These are phyloP conservation scores for Drosophila baimaii DNA, from an alignment of 1,140 invertebrate genomes.

Conservation along the genomic window DNA sequence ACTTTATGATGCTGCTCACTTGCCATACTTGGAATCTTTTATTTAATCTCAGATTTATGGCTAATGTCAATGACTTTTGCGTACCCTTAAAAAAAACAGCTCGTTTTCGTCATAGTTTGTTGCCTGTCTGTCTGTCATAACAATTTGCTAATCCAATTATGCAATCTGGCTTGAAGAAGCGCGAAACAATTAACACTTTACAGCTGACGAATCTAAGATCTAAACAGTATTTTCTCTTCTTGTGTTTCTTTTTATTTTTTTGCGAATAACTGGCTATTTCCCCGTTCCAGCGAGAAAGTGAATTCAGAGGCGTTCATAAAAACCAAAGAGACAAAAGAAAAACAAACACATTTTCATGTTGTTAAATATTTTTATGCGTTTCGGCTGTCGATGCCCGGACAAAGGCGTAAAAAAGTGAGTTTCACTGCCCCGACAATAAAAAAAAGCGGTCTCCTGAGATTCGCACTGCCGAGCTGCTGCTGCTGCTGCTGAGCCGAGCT, in stretches of 20 bases:
- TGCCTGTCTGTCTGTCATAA: constrained; percentile 30
- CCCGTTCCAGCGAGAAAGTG: constrained; percentile 50
- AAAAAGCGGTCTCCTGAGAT: too few species aligned
- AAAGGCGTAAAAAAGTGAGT: constrained; percentile 37
- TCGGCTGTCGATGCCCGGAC: constrained; percentile 40
- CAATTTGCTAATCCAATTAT: constrained; percentile 42
- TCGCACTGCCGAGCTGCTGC: too few species aligned
- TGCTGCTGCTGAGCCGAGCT: too few species aligned
- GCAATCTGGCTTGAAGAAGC: constrained; percentile 22
- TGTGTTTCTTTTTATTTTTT: constrained; percentile 1
- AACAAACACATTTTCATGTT: constrained; percentile 39
- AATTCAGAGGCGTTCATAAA: constrained; percentile 38
- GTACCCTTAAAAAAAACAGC: not conserved
- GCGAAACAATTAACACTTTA: constrained; percentile 58
- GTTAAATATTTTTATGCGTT: constrained; percentile 43
- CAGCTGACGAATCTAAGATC: constrained; percentile 32
- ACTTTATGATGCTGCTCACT: constrained; percentile 5
- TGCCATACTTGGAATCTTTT: constrained; percentile 3
- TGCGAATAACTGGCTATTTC: constrained; percentile 34
- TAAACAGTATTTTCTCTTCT: constrained; percentile 9
- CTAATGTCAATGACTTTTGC: constrained; percentile 24
- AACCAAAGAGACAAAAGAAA: constrained; percentile 12
- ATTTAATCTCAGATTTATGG: not conserved
- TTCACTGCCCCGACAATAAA: constrained; percentile 40
- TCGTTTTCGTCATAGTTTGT: constrained; percentile 2